Evolutionary conservation across 2,797 vertebrate species (phyloP), one percentile per base, ranked within the genome.

Genomic region (Molossus alvarezi): DNA sequence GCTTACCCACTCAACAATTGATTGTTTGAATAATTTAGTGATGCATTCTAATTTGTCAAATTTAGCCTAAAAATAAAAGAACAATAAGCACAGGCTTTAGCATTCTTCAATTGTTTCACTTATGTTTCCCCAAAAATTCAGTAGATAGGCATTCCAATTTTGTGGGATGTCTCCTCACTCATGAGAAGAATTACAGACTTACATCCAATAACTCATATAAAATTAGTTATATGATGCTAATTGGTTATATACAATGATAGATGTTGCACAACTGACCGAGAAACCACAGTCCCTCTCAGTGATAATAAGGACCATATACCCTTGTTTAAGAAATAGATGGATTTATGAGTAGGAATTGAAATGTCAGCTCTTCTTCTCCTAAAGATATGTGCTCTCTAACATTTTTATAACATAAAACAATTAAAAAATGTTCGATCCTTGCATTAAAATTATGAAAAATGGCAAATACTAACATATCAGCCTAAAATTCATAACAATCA

Each of bases 1-100:
- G 53, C 88, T 71, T 80, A 71, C 21, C 8, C 21, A 86, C n/a
- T 79, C 57, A 71, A 60, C 1, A 95, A 64, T 0, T 65, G 12
- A 55, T 51, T 75, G 27, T 20, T 88, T 85, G 23, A 58, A 81
- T 88, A 91, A 88, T 84, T 95, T 25, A 77, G 20, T 27, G 90
- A 69, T 90, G 72, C 45, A 75, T 80, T 93, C 5, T 84, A 75
- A 60, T 75, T 75, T 69, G 37, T 75, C 29, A 85, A 60, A 80
- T 88, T 88, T 95, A 83, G 15, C 23, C 37, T 41, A 45, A 64
- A 89, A 95, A 4, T 1, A 29, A 88, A 76, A 73, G 18, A 57
- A 21, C 0, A 45, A 48, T 79, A 79, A 79, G 27, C 6, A 64
- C 0, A 64, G 1, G 9, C 77, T 83, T 92, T 60, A 72, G 3